Evolutionary conservation across 2,797 vertebrate species (phyloP).

Genomic region (Leuciscus waleckii): DNA sequence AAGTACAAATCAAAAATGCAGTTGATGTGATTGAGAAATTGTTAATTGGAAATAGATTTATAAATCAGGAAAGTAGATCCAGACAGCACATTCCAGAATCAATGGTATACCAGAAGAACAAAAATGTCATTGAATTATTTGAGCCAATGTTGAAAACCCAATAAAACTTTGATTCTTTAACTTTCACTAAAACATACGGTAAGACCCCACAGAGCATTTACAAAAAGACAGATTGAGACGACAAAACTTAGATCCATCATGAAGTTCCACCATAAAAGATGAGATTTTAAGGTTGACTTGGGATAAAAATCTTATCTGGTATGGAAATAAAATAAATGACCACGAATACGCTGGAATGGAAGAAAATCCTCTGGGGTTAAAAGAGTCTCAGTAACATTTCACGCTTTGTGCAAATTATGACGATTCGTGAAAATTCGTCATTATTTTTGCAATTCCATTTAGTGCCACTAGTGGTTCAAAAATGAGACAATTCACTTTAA

Average conservation of each 20-base stretch:
- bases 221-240: neutral
- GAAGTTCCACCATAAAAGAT: neutral
- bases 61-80: neutral
- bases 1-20: neutral
- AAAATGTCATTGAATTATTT: neutral
- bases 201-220: neutral
- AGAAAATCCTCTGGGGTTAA: neutral
- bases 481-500: neutral
- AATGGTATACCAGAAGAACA: neutral
- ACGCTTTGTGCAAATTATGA: neutral
- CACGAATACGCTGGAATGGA: neutral
- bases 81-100: neutral
- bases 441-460: slow-evolving; percentile 9
- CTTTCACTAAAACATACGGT: neutral
- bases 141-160: neutral
- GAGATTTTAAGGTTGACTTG: neutral
- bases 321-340: neutral
- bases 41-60: neutral
- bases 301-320: neutral
- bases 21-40: neutral
- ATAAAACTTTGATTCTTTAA: neutral
- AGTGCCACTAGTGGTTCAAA: neutral
- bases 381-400: neutral
- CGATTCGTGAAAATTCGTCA: neutral
- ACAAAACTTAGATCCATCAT: neutral